phyloP scores from a whole-genome alignment of 1,140 invertebrate genomes.

The Magallana ariakensis region DNA sequence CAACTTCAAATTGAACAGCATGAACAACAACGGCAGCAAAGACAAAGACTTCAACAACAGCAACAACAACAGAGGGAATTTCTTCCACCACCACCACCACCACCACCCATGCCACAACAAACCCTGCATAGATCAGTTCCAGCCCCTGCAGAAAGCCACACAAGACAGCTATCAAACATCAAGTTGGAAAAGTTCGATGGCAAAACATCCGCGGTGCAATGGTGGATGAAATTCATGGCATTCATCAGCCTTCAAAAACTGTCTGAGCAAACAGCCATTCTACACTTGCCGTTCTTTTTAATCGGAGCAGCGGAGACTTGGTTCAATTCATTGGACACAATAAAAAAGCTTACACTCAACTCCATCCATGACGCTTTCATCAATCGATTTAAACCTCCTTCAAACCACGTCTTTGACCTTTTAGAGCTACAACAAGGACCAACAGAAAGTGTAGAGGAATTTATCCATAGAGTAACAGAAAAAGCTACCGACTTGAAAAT shows the following conservation, averaged over 20 bases:
- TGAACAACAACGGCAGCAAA: no score
- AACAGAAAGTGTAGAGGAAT: background rate
- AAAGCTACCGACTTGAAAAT: background rate
- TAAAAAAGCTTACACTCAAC: background rate
- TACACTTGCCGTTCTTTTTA: background rate
- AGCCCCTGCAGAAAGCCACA: background rate
- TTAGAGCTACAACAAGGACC: background rate
- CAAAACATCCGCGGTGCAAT: background rate
- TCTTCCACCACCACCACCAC: background rate
- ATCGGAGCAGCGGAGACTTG: background rate
- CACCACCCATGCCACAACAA: background rate
- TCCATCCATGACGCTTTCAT: background rate
- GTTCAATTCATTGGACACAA: background rate
- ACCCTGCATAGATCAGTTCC: background rate
- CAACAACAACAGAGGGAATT: background rate
- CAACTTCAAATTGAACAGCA: no score
- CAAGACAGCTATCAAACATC: no score
- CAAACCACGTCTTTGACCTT: background rate
- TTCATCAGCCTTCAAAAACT: background rate
- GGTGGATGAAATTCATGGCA: slow-evolving; percentile 3
- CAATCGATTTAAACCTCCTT: background rate
- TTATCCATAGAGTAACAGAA: background rate
- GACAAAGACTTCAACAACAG: background rate
- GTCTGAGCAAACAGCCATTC: background rate
- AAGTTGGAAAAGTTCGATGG: background rate